Evolutionary conservation across 2,888 invertebrate genomes (phyloP).

Genomic region (Nomada fabriciana): DNA sequence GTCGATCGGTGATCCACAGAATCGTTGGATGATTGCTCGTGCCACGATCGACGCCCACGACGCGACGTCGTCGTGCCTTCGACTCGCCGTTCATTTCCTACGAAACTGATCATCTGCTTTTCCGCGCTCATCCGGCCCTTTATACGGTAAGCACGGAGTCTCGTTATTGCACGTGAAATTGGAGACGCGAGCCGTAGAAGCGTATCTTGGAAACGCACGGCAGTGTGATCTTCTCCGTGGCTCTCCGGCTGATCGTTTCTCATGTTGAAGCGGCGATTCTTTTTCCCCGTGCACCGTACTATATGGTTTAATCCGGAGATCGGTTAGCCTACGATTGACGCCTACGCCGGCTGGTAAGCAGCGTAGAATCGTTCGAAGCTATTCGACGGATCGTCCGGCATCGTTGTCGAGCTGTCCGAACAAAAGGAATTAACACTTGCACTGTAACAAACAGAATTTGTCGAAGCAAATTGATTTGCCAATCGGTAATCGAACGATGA

Average conservation of each 20-base stretch:
- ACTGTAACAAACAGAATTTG: no score
- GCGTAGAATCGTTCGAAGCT: slow-evolving; percentile 39
- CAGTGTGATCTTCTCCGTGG: slow-evolving; percentile 7
- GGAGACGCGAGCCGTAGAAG: slow-evolving; percentile 51
- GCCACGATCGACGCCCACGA: slow-evolving; percentile 62
- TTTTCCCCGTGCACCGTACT: slow-evolving; percentile 1
- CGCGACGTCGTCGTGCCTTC: slow-evolving; percentile 28
- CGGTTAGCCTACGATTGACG: slow-evolving; percentile 61
- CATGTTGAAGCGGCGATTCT: slow-evolving; percentile 22
- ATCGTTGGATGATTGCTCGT: slow-evolving; percentile 51
- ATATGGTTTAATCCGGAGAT: slow-evolving; percentile 54
- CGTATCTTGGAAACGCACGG: slow-evolving; percentile 43
- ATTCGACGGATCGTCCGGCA: slow-evolving; percentile 49
- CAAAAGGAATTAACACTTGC: slow-evolving; percentile 22
- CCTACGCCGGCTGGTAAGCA: slow-evolving; percentile 55
- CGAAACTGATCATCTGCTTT: slow-evolving; percentile 36
- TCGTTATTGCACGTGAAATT: slow-evolving; percentile 50
- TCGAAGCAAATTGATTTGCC: no score
- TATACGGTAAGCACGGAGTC: slow-evolving; percentile 21
- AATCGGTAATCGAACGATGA: no score
- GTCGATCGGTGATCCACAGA: slow-evolving; percentile 44
- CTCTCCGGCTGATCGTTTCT: slow-evolving; percentile 44
- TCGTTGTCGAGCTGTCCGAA: not conserved
- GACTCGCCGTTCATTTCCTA: slow-evolving; percentile 28
- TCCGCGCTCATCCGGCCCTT: slow-evolving; percentile 16